phyloP scores from a whole-genome alignment of 2,888 invertebrate species.

The Ecliptopera silaceata region DNA sequence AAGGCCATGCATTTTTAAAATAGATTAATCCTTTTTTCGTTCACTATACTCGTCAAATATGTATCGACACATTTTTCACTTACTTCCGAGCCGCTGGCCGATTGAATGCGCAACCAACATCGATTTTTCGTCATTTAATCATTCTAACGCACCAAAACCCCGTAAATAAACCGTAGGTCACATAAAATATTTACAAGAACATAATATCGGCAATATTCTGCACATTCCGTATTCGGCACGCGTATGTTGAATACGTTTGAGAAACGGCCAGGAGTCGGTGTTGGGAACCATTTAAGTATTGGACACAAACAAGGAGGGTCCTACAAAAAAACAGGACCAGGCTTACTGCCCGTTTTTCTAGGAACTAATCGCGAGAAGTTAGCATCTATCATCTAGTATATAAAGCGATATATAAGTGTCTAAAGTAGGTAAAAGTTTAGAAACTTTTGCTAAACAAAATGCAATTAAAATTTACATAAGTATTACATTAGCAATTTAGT shows the following conservation, averaged over 20 bases:
- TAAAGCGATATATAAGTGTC: too few species aligned
- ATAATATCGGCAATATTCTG: slow-evolving; percentile 37
- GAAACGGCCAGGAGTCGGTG: slow-evolving; percentile 9
- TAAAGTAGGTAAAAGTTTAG: too few species aligned
- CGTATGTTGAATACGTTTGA: slow-evolving; percentile 30
- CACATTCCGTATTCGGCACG: slow-evolving; percentile 33
- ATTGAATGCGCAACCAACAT: not conserved
- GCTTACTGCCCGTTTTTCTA: too few species aligned
- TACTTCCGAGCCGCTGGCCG: not conserved
- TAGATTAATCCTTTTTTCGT: too few species aligned
- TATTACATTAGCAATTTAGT: too few species aligned
- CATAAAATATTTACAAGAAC: slow-evolving; percentile 40
- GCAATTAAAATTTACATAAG: too few species aligned
- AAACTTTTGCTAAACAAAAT: too few species aligned
- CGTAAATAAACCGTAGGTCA: slow-evolving; percentile 34
- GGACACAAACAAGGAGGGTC: slow-evolving; percentile 16
- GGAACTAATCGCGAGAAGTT: too few species aligned
- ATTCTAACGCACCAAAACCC: slow-evolving; percentile 28
- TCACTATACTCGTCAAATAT: too few species aligned
- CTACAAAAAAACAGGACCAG: too few species aligned
- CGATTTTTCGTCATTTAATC: slow-evolving; percentile 19
- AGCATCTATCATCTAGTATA: too few species aligned
- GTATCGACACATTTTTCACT: not conserved
- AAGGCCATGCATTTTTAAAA: too few species aligned
- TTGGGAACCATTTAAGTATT: not conserved